These are phyloP conservation scores for Gila orcuttii DNA, from an alignment of 2,113 vertebrate genomes.

Conservation along the genomic window DNA sequence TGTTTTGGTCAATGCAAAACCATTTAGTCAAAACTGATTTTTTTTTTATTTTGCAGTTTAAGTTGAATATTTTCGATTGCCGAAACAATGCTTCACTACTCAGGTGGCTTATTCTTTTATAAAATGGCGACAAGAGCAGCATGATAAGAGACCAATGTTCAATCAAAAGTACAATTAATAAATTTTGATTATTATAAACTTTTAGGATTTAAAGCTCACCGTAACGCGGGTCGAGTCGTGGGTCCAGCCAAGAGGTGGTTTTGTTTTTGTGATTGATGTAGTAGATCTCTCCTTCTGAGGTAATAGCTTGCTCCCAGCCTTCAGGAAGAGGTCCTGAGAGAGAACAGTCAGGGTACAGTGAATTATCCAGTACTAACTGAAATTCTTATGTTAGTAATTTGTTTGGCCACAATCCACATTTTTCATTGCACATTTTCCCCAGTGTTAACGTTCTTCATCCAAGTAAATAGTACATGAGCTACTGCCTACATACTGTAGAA, in stretches of 20 bases:
- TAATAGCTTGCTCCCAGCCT: conserved; percentile 98
- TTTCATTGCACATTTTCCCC: background rate
- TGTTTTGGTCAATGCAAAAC: background rate
- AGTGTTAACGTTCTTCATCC: background rate
- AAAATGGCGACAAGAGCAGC: background rate
- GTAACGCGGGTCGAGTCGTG: conserved; percentile 94
- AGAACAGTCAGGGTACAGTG: conserved; percentile 62
- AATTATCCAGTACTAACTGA: conserved; percentile 16
- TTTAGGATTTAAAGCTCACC: conserved; percentile 80
- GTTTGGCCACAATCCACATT: background rate
- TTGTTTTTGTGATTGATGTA: conserved; percentile 99
- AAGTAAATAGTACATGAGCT: background rate
- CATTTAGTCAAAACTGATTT: no score
- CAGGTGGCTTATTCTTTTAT: background rate
- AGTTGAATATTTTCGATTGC: background rate
- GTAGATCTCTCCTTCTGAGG: conserved; percentile 98
- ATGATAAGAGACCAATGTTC: background rate
- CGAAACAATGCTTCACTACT: background rate
- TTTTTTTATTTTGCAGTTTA: background rate
- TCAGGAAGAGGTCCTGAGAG: conserved; percentile 93
- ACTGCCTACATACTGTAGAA: no score
- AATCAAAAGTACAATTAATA: background rate
- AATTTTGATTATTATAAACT: background rate
- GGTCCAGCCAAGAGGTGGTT: conserved; percentile 98
- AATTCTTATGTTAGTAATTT: background rate